Evolutionary conservation across 2,888 invertebrate genomes (phyloP).

Genomic region (Oegoconia quadripuncta): DNA sequence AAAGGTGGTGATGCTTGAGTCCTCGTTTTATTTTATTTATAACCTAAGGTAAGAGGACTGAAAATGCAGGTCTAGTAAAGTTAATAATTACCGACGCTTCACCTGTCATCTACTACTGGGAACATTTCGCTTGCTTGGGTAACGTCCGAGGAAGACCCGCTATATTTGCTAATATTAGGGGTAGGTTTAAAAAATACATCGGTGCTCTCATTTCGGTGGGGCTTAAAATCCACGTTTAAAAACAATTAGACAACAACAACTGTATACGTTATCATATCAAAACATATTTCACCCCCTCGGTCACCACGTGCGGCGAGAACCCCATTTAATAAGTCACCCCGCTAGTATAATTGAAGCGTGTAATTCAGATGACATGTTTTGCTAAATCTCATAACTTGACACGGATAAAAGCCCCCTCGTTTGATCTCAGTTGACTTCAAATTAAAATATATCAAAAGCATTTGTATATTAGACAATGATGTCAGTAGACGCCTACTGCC

Average conservation of each 20-base stretch:
- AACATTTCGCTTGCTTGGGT: no score
- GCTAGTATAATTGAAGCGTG: constrained; percentile 64
- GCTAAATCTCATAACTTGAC: constrained; percentile 72
- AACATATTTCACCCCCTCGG: constrained; percentile 58
- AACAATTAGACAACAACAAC: constrained; percentile 51
- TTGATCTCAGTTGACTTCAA: constrained; percentile 18
- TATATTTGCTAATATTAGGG: no score
- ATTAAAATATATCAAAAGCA: constrained; percentile 14
- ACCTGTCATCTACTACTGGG: no score
- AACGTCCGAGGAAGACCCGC: no score
- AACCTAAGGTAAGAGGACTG: no score
- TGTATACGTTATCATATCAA: constrained; percentile 64
- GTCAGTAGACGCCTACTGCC: no score
- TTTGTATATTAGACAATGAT: no score
- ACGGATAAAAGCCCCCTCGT: constrained; percentile 41
- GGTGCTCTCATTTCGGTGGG: neutral
- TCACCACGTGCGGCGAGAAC: constrained; percentile 51
- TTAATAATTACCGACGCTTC: no score
- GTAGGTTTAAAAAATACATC: neutral
- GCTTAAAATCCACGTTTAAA: constrained; percentile 25
- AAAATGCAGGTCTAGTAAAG: no score
- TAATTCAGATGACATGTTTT: constrained; percentile 73
- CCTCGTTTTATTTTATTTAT: no score
- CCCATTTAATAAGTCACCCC: constrained; percentile 38
- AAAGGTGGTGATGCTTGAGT: no score